Percentiles rank a stretch among this genome's conserved stretches.
Conservation (phyloP, 2,797 vertebrate species). For the Chloroceryle inda region DNA sequence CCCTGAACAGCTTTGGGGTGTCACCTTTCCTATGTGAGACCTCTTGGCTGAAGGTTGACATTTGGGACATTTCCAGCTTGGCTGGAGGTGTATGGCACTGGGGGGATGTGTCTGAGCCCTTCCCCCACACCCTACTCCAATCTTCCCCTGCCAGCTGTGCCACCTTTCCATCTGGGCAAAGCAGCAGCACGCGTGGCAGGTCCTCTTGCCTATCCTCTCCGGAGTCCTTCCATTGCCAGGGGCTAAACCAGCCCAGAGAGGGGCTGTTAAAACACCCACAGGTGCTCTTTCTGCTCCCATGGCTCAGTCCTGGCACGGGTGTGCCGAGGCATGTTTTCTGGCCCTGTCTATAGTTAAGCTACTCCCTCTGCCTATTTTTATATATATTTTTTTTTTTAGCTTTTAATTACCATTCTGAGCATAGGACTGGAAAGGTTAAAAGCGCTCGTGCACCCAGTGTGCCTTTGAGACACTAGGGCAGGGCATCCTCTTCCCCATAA, state of each 20-base stretch:
- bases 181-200: fast-evolving
- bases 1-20: not conserved
- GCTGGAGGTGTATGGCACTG: fast-evolving
- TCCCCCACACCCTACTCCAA: no score
- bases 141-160: not conserved
- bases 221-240: fast-evolving
- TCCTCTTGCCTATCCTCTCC: fast-evolving
- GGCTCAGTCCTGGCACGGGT: not conserved
- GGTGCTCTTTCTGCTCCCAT: not conserved
- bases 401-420: conserved; percentile 26
- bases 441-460: not conserved
- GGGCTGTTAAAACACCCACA: not conserved
- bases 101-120: not conserved
- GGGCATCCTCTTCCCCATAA: not conserved
- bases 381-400: not conserved
- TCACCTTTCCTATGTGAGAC: not conserved
- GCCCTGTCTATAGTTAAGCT: not conserved
- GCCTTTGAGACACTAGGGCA: conserved; percentile 56
- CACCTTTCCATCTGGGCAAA: not conserved
- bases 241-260: not conserved
- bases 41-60: not conserved
- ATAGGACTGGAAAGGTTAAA: conserved; percentile 6
- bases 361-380: not conserved
- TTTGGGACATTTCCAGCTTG: not conserved
- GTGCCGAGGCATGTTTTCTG: not conserved